Percentiles rank a stretch among this genome's conserved stretches.
Evolutionary conservation across 2,888 invertebrate genomes (phyloP).

Genomic region (Dryadula phaetusa): DNA sequence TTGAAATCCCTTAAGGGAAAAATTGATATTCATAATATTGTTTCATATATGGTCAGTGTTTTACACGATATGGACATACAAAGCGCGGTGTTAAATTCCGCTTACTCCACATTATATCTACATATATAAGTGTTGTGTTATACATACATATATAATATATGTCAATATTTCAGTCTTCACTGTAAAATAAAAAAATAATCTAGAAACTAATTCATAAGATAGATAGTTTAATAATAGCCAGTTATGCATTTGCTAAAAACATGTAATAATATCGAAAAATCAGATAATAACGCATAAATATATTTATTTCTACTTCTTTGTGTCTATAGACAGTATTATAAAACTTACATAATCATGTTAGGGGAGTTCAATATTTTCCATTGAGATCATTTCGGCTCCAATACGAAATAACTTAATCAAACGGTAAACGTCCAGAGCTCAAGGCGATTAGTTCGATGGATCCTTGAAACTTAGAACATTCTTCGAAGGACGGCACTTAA

Average conservation of each 20-base stretch:
- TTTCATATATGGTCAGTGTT: background rate
- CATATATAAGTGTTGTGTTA: too few species aligned
- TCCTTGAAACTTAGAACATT: conserved; percentile 30
- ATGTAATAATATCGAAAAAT: too few species aligned
- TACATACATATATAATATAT: background rate
- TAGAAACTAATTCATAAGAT: too few species aligned
- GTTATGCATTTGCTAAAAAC: too few species aligned
- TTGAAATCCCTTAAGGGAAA: background rate
- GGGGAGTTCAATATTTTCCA: conserved; percentile 2
- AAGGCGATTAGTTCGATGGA: conserved; percentile 27
- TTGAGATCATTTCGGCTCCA: background rate
- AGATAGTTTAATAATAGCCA: too few species aligned
- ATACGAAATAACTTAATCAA: conserved; percentile 25
- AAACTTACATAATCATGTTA: conserved; percentile 5
- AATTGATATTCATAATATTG: background rate
- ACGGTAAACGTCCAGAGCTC: conserved; percentile 18
- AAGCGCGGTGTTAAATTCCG: background rate
- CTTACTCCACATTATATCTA: too few species aligned
- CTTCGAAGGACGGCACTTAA: conserved; percentile 21
- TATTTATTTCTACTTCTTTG: too few species aligned
- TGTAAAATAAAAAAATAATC: too few species aligned
- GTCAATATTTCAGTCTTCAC: too few species aligned
- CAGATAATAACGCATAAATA: background rate
- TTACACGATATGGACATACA: background rate
- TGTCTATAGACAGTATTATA: background rate